phyloP scores from a whole-genome alignment of 2,113 vertebrate genomes.

The Salvelinus fontinalis region DNA sequence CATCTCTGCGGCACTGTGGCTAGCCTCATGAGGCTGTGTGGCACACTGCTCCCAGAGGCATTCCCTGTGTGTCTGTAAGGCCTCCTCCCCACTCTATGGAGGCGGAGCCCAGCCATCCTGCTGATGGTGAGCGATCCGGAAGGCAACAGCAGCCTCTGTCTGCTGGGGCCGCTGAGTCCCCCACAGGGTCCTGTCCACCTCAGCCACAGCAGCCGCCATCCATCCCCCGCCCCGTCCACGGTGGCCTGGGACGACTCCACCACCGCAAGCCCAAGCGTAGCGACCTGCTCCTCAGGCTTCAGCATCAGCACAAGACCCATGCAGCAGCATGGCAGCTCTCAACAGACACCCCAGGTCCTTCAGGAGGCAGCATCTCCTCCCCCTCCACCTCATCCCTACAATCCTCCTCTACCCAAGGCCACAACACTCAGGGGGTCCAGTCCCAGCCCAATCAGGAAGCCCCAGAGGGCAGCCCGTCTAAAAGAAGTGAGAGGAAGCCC shows the following conservation, averaged over 20 bases:
- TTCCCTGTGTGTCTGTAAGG: constrained; percentile 59
- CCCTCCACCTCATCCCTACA: constrained; percentile 61
- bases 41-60: constrained; percentile 22
- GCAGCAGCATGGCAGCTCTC: constrained; percentile 85
- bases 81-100: constrained; percentile 88
- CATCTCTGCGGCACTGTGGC: constrained; percentile 65
- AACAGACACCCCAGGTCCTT: constrained; percentile 85
- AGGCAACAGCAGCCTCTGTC: constrained; percentile 68
- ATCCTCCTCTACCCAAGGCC: constrained; percentile 66
- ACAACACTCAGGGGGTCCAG: constrained; percentile 59
- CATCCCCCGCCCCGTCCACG: constrained; percentile 73
- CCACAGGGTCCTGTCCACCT: constrained; percentile 76
- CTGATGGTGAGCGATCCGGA: constrained; percentile 74
- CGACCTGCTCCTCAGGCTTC: constrained; percentile 80
- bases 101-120: constrained; percentile 87
- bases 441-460: constrained; percentile 81
- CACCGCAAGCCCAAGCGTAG: constrained; percentile 79
- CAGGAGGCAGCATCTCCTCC: constrained; percentile 80
- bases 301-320: constrained; percentile 72
- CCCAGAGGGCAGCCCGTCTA: constrained; percentile 76
- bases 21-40: constrained; percentile 71
- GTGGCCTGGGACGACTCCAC: constrained; percentile 80
- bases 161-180: constrained; percentile 53
- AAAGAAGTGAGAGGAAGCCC: constrained; percentile 90
- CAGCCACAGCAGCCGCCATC: constrained; percentile 66